A percentile compares a stretch with the other conserved stretches of the same genome.
Evolutionary conservation across 2,888 invertebrate genomes (phyloP).

Genomic region (Polyommatus iphigenia): DNA sequence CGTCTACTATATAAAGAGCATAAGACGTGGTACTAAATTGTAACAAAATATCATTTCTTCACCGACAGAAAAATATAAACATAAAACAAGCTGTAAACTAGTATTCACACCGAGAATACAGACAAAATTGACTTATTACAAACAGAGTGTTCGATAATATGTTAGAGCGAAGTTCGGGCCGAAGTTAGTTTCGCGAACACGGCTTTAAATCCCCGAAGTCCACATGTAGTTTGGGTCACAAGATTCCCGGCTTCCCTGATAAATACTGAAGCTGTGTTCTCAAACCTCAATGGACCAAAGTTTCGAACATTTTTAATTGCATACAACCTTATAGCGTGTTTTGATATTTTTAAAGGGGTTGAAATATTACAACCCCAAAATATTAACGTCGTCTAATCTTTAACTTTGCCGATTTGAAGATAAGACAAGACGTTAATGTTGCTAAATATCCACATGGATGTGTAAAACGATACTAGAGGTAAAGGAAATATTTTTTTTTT

Average conservation of each 20-base stretch:
- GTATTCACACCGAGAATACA: not conserved
- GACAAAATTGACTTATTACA: constrained; percentile 4
- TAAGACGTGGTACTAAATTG: no score
- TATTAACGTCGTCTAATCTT: no score
- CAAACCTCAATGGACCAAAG: constrained; percentile 7
- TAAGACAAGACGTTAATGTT: no score
- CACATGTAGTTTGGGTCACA: constrained; percentile 30
- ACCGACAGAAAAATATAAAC: not conserved
- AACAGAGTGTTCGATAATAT: constrained; percentile 9
- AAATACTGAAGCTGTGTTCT: constrained; percentile 15
- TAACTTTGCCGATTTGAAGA: no score
- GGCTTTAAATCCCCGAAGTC: constrained; percentile 31
- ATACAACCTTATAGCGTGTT: not conserved
- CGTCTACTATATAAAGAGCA: no score
- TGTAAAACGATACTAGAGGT: no score
- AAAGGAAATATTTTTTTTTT: no score
- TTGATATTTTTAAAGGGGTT: no score
- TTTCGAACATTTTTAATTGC: constrained; percentile 5
- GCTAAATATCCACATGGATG: no score
- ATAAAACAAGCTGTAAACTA: not conserved
- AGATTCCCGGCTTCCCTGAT: constrained; percentile 26
- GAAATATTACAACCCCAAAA: no score
- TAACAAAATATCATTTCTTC: not conserved
- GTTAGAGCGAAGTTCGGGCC: not conserved
- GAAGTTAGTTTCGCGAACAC: constrained; percentile 20